phyloP scores from a whole-genome alignment of 2,797 vertebrate genomes.

The Megalops cyprinoides region DNA sequence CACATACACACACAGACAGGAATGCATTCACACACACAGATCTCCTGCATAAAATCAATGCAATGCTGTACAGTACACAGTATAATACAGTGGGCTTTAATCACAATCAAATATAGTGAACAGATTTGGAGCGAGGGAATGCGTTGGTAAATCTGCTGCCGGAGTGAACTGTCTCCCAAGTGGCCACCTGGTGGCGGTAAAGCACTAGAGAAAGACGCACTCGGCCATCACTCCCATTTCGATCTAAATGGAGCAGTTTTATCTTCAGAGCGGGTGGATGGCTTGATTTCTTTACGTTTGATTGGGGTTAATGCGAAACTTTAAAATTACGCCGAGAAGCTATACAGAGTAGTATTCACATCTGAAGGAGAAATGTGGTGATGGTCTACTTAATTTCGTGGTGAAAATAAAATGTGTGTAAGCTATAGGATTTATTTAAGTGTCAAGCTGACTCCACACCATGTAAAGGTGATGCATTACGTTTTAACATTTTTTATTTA shows the following conservation, averaged over 20 bases:
- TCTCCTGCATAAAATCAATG: too few species aligned
- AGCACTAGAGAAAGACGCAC: conserved; percentile 69
- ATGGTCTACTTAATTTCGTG: conserved; percentile 24
- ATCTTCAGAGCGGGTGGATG: conserved; percentile 39
- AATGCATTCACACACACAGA: not conserved
- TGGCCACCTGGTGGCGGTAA: conserved; percentile 79
- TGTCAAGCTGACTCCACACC: not conserved
- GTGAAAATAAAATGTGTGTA: conserved; percentile 7
- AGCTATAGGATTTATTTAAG: conserved; percentile 15
- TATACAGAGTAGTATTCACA: conserved; percentile 53
- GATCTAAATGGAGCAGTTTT: conserved; percentile 12
- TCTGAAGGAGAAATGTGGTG: conserved; percentile 32
- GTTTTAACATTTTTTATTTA: not conserved
- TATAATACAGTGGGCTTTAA: not conserved
- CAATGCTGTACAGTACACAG: too few species aligned
- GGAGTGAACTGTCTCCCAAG: conserved; percentile 47
- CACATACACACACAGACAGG: not conserved
- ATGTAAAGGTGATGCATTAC: not conserved
- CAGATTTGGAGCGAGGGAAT: not conserved
- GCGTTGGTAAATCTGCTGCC: conserved; percentile 36
- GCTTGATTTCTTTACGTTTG: conserved; percentile 37
- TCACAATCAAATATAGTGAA: too few species aligned
- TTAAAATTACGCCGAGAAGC: conserved; percentile 45
- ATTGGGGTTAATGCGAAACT: conserved; percentile 8
- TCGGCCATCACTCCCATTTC: conserved; percentile 41